phyloP scores from a whole-genome alignment of 1,140 invertebrate species.

The Drosophila pallidifrons region DNA sequence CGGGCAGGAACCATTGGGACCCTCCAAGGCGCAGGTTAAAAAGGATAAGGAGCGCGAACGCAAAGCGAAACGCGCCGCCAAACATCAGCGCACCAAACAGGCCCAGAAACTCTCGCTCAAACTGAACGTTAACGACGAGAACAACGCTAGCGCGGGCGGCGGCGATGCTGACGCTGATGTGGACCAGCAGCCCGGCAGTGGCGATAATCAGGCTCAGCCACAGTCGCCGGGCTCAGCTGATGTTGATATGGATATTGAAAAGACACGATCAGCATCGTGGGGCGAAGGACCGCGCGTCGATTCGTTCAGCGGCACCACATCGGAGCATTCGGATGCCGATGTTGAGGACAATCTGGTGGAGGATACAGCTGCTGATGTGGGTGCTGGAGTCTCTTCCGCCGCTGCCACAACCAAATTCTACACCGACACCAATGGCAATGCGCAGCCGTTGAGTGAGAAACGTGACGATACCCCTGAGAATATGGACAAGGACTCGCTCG shows the following conservation, averaged over 20 bases:
- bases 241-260: constrained; percentile 20
- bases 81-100: constrained; percentile 78
- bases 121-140: constrained; percentile 71
- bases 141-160: constrained; percentile 4
- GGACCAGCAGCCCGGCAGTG: constrained; percentile 18
- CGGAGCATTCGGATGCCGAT: constrained; percentile 90
- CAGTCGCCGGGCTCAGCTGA: background rate
- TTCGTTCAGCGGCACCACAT: constrained; percentile 84
- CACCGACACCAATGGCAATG: constrained; percentile 79
- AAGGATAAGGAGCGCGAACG: constrained; percentile 89
- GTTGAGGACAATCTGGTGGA: constrained; percentile 92
- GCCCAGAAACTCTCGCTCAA: constrained; percentile 59
- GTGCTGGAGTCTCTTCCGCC: constrained; percentile 57
- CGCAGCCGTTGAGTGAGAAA: constrained; percentile 85
- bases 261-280: constrained; percentile 27
- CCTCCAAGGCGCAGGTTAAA: constrained; percentile 89
- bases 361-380: constrained; percentile 76
- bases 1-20: constrained; percentile 64
- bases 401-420: constrained; percentile 48
- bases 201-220: constrained; percentile 22
- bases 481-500: constrained; percentile 86
- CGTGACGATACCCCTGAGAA: constrained; percentile 86
- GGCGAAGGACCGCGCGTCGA: constrained; percentile 55
- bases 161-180: constrained; percentile 17
- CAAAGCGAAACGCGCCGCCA: constrained; percentile 84